Percentiles rank a stretch among this genome's conserved stretches.
Evolutionary conservation across 2,797 vertebrate species (phyloP).

Genomic region (Glyptemys insculpta): DNA sequence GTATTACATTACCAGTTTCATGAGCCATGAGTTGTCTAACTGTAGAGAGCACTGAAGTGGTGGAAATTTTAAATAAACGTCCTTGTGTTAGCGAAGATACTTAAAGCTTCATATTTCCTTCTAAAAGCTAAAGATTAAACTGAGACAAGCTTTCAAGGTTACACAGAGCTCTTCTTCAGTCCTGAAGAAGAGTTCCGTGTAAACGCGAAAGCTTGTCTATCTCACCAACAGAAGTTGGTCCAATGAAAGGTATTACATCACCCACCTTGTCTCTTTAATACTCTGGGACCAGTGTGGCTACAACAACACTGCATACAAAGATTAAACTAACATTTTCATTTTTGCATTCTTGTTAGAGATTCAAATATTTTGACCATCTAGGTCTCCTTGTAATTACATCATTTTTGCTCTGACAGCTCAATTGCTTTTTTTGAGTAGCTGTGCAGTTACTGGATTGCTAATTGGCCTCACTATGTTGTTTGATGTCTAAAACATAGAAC

Average conservation of each 20-base stretch:
- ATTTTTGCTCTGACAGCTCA: not conserved
- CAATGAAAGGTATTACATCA: not conserved
- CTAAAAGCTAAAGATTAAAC: not conserved
- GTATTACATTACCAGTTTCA: not conserved
- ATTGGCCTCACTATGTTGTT: not conserved
- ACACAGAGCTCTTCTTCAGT: not conserved
- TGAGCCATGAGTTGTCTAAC: not conserved
- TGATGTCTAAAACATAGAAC: not conserved
- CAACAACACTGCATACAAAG: not conserved
- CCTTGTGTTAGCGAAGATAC: not conserved
- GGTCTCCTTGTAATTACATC: not conserved
- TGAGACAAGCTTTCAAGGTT: too few relatives aligned
- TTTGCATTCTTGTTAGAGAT: not conserved
- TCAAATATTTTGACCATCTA: not conserved
- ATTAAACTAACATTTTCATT: slow-evolving; percentile 7
- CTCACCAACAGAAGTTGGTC: not conserved
- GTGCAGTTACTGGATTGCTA: not conserved
- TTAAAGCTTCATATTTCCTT: not conserved
- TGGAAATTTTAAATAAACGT: not conserved
- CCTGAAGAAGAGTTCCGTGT: not conserved
- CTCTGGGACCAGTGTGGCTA: not conserved
- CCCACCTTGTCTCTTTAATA: not conserved
- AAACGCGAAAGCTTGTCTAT: not conserved
- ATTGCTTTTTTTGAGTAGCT: slow-evolving; percentile 9
- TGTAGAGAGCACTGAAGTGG: not conserved